These are phyloP conservation scores for Ophioninae sp. DNA, from an alignment of 2,888 invertebrate species.

Conservation along the genomic window DNA sequence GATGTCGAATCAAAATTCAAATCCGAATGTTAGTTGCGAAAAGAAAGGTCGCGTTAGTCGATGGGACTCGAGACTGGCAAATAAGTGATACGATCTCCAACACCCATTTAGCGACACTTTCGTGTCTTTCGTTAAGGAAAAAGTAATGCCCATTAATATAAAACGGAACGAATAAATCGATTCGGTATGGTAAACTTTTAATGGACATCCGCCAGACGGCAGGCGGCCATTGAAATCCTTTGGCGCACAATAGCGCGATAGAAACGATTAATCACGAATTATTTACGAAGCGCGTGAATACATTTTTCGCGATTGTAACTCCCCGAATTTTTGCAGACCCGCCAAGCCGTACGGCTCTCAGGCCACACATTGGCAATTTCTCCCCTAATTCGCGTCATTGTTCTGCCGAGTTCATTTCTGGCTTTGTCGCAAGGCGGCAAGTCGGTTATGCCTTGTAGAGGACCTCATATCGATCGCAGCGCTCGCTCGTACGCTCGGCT, in stretches of 20 bases:
- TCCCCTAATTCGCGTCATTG: not conserved
- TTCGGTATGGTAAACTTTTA: not conserved
- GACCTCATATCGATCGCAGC: slow-evolving; percentile 50
- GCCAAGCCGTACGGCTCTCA: not conserved
- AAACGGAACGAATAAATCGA: not conserved
- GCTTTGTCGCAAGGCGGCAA: slow-evolving; percentile 9
- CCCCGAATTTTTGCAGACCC: not conserved
- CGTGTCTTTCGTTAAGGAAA: not conserved
- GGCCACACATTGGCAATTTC: not conserved
- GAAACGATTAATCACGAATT: not conserved
- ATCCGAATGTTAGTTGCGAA: not conserved
- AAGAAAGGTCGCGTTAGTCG: slow-evolving; percentile 31
- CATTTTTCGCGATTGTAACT: not conserved
- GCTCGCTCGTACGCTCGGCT: slow-evolving; percentile 13
- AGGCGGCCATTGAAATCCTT: not conserved
- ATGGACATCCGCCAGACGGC: not conserved
- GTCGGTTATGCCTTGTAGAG: slow-evolving; percentile 45
- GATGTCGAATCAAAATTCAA: not conserved
- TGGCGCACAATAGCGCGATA: not conserved
- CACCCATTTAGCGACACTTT: not conserved
- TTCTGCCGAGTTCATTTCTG: not conserved
- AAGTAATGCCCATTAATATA: not conserved
- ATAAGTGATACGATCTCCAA: slow-evolving; percentile 8
- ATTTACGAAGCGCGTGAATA: not conserved
- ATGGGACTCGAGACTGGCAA: slow-evolving; percentile 28